phyloP scores from a whole-genome alignment of 2,888 invertebrate species.

The Syrista parreyssii region DNA sequence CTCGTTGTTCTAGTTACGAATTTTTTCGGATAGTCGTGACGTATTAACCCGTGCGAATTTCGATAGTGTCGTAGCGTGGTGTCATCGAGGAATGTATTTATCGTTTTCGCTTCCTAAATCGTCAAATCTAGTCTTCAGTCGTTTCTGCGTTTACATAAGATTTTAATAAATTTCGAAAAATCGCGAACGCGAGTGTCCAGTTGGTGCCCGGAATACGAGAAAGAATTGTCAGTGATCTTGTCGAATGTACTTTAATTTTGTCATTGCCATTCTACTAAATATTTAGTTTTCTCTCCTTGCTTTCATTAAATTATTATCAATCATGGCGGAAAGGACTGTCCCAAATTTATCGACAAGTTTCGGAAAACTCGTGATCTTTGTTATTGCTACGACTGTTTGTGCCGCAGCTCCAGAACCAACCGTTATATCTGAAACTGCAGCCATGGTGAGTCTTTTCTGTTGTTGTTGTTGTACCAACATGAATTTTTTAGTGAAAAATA shows the following conservation, averaged over 20 bases:
- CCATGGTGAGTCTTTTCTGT: conserved; percentile 51
- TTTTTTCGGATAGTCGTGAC: neutral
- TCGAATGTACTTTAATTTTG: neutral
- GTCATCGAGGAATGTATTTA: neutral
- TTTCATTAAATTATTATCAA: neutral
- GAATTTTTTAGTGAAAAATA: neutral
- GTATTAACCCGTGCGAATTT: neutral
- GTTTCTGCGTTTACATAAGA: too few species aligned
- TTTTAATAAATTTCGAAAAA: conserved; percentile 5
- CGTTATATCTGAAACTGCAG: conserved; percentile 46
- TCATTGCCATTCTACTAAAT: neutral
- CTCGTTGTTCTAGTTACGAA: conserved; percentile 8
- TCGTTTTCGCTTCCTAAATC: too few species aligned
- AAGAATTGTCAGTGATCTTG: neutral
- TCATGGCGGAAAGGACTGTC: neutral
- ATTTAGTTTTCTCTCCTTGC: neutral
- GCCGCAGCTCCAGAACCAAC: conserved; percentile 10
- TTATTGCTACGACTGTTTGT: neutral
- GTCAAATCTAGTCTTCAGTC: too few species aligned
- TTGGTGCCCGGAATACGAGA: conserved; percentile 3
- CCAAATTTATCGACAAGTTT: neutral
- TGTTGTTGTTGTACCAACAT: neutral
- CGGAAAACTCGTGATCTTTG: neutral
- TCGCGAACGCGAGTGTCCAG: conserved; percentile 16
- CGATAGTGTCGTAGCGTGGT: neutral